phyloP scores from a whole-genome alignment of 2,888 invertebrate species.

The Globia sparganii region DNA sequence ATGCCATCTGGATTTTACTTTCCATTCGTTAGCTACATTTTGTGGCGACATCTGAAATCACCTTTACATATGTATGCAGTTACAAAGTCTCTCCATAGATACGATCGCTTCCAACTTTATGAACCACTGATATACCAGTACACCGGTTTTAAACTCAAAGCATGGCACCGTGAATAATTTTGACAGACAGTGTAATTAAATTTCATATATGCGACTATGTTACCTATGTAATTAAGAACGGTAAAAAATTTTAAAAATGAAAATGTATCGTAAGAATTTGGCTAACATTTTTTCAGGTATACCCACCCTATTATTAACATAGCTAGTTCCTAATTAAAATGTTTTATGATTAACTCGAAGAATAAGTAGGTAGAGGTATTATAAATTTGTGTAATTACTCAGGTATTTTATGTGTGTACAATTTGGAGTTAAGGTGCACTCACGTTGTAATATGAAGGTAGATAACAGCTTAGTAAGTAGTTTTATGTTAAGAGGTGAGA shows the following conservation, averaged over 20 bases:
- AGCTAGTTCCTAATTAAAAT: conserved; percentile 69
- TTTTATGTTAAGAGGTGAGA: conserved; percentile 52
- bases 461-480: conserved; percentile 52
- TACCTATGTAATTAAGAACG: conserved; percentile 66
- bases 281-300: conserved; percentile 67
- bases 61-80: conserved; percentile 50
- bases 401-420: conserved; percentile 62
- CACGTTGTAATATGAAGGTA: conserved; percentile 45
- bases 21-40: conserved; percentile 22
- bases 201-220: conserved; percentile 71
- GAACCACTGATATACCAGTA: conserved; percentile 71
- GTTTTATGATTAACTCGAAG: conserved; percentile 59
- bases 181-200: conserved; percentile 75
- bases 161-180: conserved; percentile 76
- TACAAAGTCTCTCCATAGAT: conserved; percentile 63
- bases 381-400: conserved; percentile 68
- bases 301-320: conserved; percentile 68
- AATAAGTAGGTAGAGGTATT: conserved; percentile 59
- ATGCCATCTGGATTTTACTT: conserved; percentile 31
- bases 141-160: conserved; percentile 66
- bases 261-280: conserved; percentile 67
- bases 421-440: conserved; percentile 53
- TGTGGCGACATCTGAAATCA: conserved; percentile 49
- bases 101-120: conserved; percentile 73
- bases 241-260: conserved; percentile 62